Evolutionary conservation across 2,888 invertebrate species (phyloP).

Genomic region (Pegoplata infirma): DNA sequence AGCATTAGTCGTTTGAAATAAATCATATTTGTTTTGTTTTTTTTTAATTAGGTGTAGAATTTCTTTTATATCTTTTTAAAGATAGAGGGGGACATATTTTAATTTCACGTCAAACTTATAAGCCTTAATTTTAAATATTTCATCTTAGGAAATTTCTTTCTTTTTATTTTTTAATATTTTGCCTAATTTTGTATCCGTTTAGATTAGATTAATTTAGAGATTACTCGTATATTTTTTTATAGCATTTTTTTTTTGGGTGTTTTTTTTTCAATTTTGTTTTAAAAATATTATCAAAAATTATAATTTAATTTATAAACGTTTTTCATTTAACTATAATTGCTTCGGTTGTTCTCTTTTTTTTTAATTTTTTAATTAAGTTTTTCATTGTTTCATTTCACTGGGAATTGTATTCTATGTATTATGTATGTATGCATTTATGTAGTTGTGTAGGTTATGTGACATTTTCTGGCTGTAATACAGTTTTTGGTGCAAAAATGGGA

Average conservation of each 20-base stretch:
- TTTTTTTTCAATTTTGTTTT: slow-evolving; percentile 47
- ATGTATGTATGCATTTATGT: too few relatives aligned
- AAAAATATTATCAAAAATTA: slow-evolving; percentile 62
- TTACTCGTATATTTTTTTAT: too few relatives aligned
- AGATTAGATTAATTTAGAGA: slow-evolving; percentile 31
- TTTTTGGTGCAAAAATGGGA: slow-evolving; percentile 11
- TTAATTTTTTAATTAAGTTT: not conserved
- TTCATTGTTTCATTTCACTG: not conserved
- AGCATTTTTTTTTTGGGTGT: slow-evolving; percentile 25
- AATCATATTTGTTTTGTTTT: not conserved
- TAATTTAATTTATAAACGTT: slow-evolving; percentile 50
- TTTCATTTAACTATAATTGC: slow-evolving; percentile 61
- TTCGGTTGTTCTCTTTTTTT: slow-evolving; percentile 32
- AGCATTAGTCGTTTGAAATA: not conserved
- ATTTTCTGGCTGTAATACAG: slow-evolving; percentile 1
- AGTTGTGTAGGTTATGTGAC: slow-evolving; percentile 29
- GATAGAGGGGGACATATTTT: not conserved
- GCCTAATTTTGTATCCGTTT: slow-evolving; percentile 15
- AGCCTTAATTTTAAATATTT: slow-evolving; percentile 36
- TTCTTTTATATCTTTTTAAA: slow-evolving; percentile 36
- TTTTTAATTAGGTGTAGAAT: slow-evolving; percentile 29
- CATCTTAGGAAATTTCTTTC: slow-evolving; percentile 27
- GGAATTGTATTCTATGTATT: too few relatives aligned
- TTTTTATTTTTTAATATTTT: too few relatives aligned
- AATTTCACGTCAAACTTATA: not conserved